Evolutionary conservation across 2,888 invertebrate species (phyloP).

Genomic region (Chrysolina oricalcia): DNA sequence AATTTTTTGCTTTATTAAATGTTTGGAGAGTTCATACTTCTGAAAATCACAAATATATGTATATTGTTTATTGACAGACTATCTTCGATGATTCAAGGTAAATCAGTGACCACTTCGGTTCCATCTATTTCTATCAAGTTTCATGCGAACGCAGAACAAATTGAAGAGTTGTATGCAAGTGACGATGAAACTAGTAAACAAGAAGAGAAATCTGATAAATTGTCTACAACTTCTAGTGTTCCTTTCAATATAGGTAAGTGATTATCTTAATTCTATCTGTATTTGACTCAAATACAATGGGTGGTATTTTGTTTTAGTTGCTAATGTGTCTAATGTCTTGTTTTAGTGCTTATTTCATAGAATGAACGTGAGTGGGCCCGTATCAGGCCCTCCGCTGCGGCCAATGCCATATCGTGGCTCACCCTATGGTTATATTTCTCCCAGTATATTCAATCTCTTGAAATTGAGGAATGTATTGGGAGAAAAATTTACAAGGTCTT

Average conservation of each 20-base stretch:
- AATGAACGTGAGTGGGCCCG: too few species aligned
- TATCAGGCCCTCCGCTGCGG: too few species aligned
- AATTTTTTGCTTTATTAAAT: neutral
- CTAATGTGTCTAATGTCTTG: too few species aligned
- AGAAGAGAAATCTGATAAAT: conserved; percentile 48
- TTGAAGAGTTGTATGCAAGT: conserved; percentile 80
- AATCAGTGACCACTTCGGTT: conserved; percentile 70
- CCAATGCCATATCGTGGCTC: too few species aligned
- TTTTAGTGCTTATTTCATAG: too few species aligned
- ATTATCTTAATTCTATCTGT: neutral
- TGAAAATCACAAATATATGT: too few species aligned
- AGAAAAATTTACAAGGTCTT: too few species aligned
- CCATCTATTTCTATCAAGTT: conserved; percentile 79
- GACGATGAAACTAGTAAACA: conserved; percentile 73
- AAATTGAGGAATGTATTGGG: too few species aligned
- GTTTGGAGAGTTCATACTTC: neutral
- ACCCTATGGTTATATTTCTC: too few species aligned
- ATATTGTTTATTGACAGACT: conserved; percentile 1
- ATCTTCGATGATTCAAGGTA: conserved; percentile 62
- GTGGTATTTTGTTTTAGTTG: too few species aligned
- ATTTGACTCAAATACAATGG: too few species aligned
- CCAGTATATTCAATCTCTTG: too few species aligned
- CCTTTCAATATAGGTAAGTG: conserved; percentile 39
- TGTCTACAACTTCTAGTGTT: conserved; percentile 38
- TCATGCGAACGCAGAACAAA: conserved; percentile 84